Evolutionary conservation across 2,888 invertebrate genomes (phyloP), one percentile per base, ranked within the genome.

Genomic region (Leptopilina drosophilae): DNA sequence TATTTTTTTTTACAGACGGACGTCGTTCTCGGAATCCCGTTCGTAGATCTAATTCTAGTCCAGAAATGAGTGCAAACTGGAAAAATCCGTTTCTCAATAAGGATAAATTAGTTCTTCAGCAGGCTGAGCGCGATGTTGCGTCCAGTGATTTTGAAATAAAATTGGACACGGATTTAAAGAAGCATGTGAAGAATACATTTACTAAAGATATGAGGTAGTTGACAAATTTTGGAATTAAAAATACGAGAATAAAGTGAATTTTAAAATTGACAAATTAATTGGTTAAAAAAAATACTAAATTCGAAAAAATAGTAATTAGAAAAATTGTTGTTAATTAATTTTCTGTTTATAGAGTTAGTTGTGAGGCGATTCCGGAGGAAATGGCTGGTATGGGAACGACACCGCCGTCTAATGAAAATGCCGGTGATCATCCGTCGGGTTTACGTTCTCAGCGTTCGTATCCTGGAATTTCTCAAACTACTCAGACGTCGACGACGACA

Each of bases 41-140:
- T 80, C 94, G 97, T 1, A 94, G 97, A 82, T 97, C 97, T 65
- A 97, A 97, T 93, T 97, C 97, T 77, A 97, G 97, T 87, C 97
- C 97, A 1, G 98, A 98, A 93, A 97, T 98, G 97, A 96, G 96
- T 81, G 96, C 96, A 1, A 96, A 95, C 88, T 97, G 96, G 96
- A 96, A 96, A 84, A 94, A 94, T 91, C 94, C 95, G 82, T 95
- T 95, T 86, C 89, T 95, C 69, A 92, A 92, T 84, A 93, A 93
- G 88, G 93, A 94, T 7, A 90, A 90, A 86, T 69, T 91, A 80
- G 88, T 82, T 78, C 80, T 89, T 66, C 86, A 87, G 78, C 89
- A 90, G 82, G 53, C 78, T 69, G 91, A 90, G 64, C 83, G 85
- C 69, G 90, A 87, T 81, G 78, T 83, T 79, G 76, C 83, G 15